These are phyloP conservation scores for Apis mellifera DNA, from an alignment of 1,140 invertebrate species.

Conservation along the genomic window DNA sequence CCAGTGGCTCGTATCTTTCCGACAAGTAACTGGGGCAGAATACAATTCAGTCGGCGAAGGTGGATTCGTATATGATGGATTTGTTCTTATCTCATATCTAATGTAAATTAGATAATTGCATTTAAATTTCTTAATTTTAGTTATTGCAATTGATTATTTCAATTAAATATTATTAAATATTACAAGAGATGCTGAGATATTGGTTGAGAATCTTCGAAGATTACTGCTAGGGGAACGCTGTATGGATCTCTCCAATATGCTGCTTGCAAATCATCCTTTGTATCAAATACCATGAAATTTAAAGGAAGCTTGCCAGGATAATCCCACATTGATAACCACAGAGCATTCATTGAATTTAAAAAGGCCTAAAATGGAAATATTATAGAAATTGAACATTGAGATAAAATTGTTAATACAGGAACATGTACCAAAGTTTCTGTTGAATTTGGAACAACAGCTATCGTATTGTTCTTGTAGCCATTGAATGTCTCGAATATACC, in stretches of 20 bases:
- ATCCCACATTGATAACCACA: conserved; percentile 82
- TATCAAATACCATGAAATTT: conserved; percentile 85
- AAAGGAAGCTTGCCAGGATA: conserved; percentile 82
- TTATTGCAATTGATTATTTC: background rate
- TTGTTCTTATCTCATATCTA: conserved; percentile 88
- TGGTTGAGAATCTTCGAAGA: conserved; percentile 84
- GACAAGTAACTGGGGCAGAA: conserved; percentile 85
- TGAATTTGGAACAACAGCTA: conserved; percentile 86
- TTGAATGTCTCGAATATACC: conserved; percentile 84
- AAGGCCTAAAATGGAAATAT: conserved; percentile 82
- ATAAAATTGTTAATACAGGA: background rate
- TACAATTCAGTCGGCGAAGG: conserved; percentile 85
- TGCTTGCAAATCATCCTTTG: conserved; percentile 85
- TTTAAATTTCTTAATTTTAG: background rate
- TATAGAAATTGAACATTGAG: background rate
- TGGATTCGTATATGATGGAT: conserved; percentile 84
- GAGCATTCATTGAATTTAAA: conserved; percentile 84
- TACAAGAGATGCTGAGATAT: conserved; percentile 82
- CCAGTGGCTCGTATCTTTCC: conserved; percentile 84
- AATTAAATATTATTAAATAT: conserved; percentile 71
- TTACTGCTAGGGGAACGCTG: conserved; percentile 85
- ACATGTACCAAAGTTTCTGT: conserved; percentile 84
- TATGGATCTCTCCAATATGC: conserved; percentile 86
- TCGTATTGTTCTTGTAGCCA: conserved; percentile 83
- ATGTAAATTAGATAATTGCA: background rate